Evolutionary conservation across 2,888 invertebrate genomes (phyloP).

Genomic region (Sphaerophoria rueppellii): DNA sequence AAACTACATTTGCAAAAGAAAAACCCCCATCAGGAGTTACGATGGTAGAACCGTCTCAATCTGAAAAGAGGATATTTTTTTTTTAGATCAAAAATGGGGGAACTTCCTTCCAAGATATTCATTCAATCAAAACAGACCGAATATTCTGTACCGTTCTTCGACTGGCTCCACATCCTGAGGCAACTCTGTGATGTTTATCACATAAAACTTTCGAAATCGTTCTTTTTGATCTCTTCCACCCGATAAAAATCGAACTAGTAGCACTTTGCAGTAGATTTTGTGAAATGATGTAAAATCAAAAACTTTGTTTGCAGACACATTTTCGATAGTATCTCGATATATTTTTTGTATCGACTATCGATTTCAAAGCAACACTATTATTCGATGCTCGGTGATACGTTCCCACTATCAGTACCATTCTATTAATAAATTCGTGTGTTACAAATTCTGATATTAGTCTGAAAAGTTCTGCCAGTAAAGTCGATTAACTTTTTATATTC

Average conservation of each 20-base stretch:
- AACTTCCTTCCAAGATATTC: no score
- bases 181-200: not conserved
- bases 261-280: not conserved
- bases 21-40: not conserved
- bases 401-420: no score
- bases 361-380: no score
- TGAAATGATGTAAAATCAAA: not conserved
- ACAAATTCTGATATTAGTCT: no score
- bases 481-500: no score
- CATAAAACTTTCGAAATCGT: conserved; percentile 7
- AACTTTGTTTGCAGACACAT: not conserved
- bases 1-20: not conserved
- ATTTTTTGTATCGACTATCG: no score
- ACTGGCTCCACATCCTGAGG: not conserved
- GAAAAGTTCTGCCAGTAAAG: no score
- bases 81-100: not conserved
- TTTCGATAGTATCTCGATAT: no score
- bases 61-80: not conserved
- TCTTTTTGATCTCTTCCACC: conserved; percentile 11
- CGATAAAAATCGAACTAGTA: conserved; percentile 13
- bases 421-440: no score
- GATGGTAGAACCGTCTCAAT: not conserved
- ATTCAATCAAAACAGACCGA: no score
- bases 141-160: no score
- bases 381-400: no score